Conservation (phyloP, 2,113 vertebrate species). For the Shinisaurus crocodilurus region DNA sequence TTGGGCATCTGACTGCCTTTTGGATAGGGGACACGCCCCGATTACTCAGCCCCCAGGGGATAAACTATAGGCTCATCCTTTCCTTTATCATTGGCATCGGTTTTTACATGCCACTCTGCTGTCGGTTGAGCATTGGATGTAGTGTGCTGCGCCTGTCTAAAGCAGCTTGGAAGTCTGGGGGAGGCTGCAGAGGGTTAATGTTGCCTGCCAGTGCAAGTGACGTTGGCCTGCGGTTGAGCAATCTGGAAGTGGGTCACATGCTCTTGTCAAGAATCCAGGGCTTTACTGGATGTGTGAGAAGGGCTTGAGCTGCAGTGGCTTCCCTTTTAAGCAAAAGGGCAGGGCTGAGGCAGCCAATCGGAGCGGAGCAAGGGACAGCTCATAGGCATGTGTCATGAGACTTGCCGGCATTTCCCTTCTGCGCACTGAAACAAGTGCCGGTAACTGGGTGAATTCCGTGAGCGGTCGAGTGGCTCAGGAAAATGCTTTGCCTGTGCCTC, state of each 20-base stretch:
- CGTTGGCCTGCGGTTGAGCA: slow-evolving; percentile 57
- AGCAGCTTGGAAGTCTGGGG: neutral
- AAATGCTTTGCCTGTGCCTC: slow-evolving; percentile 92
- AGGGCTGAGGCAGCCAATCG: slow-evolving; percentile 72
- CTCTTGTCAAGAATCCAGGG: neutral
- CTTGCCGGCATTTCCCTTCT: slow-evolving; percentile 75
- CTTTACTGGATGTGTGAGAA: slow-evolving; percentile 37
- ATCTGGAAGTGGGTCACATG: slow-evolving; percentile 28
- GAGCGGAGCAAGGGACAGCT: slow-evolving; percentile 4
- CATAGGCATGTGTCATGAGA: slow-evolving; percentile 61
- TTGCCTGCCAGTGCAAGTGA: slow-evolving; percentile 3
- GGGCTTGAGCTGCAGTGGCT: slow-evolving; percentile 20
- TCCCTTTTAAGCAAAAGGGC: slow-evolving; percentile 74
- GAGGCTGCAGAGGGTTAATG: slow-evolving; percentile 49
- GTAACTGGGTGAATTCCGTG: neutral
- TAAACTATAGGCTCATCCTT: neutral
- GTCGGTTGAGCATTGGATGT: neutral
- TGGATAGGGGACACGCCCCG: too few species aligned
- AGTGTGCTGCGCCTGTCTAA: neutral
- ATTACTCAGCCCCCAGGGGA: too few species aligned
- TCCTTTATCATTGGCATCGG: neutral
- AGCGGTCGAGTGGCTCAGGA: neutral
- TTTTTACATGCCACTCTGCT: neutral
- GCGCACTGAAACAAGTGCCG: slow-evolving; percentile 8
- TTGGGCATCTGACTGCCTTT: neutral